phyloP scores from a whole-genome alignment of 1,140 invertebrate genomes.

The Ceratitis capitata region DNA sequence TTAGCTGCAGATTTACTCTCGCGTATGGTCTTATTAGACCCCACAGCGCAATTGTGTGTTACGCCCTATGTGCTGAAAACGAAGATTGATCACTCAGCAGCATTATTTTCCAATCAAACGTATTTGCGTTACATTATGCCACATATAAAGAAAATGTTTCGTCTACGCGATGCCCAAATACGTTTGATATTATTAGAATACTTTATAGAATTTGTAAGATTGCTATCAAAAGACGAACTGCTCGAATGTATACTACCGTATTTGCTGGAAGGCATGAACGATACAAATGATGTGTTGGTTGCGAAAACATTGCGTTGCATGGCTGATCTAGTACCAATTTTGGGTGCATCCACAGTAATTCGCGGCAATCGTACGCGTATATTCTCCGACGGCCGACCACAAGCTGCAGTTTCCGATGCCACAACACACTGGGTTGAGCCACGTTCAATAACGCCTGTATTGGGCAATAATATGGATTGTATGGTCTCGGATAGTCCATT shows the following conservation, averaged over 20 bases:
- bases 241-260: conserved; percentile 76
- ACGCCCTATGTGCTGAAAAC: conserved; percentile 80
- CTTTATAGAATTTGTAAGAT: conserved; percentile 76
- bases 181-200: conserved; percentile 75
- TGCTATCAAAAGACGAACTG: conserved; percentile 77
- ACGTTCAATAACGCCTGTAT: conserved; percentile 61
- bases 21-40: conserved; percentile 82
- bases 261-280: conserved; percentile 84
- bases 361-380: conserved; percentile 81
- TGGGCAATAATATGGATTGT: conserved; percentile 53
- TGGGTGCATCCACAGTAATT: conserved; percentile 80
- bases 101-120: conserved; percentile 71
- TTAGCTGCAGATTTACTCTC: conserved; percentile 79
- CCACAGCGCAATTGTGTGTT: conserved; percentile 78
- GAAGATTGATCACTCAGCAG: conserved; percentile 67
- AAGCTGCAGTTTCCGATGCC: conserved; percentile 51
- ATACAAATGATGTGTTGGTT: conserved; percentile 82
- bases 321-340: conserved; percentile 82
- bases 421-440: conserved; percentile 52
- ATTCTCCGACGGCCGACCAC: conserved; percentile 83
- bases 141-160: conserved; percentile 79
- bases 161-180: conserved; percentile 80
- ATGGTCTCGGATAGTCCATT: conserved; percentile 60
- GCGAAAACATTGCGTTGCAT: conserved; percentile 79
- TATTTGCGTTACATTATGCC: conserved; percentile 78